A percentile compares a stretch with the other conserved stretches of the same genome.
These are phyloP conservation scores for Sparidentex hasta DNA, from an alignment of 2,797 vertebrate genomes.

Conservation along the genomic window DNA sequence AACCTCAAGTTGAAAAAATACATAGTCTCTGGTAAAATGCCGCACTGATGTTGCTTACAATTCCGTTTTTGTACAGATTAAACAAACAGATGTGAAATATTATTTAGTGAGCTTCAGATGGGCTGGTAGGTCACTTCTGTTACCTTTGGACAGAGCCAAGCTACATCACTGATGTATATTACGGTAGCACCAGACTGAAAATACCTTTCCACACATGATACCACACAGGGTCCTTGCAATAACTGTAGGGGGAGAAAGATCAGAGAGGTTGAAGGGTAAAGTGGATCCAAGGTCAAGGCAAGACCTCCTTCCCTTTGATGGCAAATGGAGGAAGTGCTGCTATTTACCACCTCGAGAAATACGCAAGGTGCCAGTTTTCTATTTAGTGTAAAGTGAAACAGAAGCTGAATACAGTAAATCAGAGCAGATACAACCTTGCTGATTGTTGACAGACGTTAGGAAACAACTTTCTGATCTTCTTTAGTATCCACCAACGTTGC, in stretches of 20 bases:
- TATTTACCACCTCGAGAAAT: slow-evolving; percentile 58
- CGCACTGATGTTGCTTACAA: no score
- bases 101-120: not conserved
- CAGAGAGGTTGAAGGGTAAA: slow-evolving; percentile 42
- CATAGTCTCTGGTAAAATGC: no score
- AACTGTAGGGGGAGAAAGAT: slow-evolving; percentile 46
- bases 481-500: slow-evolving; percentile 14
- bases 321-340: slow-evolving; percentile 47
- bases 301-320: slow-evolving; percentile 59
- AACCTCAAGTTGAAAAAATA: not conserved
- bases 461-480: slow-evolving; percentile 28
- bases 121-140: not conserved
- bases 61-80: no score
- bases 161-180: slow-evolving; percentile 22
- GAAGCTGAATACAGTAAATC: slow-evolving; percentile 35
- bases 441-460: slow-evolving; percentile 2
- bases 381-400: slow-evolving; percentile 47
- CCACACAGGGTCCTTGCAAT: slow-evolving; percentile 23
- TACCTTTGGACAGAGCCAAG: no score
- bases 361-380: slow-evolving; percentile 51
- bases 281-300: slow-evolving; percentile 69
- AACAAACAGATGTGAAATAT: not conserved
- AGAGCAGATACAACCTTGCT: slow-evolving; percentile 33
- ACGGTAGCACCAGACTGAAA: slow-evolving; percentile 9
- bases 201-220: slow-evolving; percentile 34